Evolutionary conservation across 2,888 invertebrate genomes (phyloP), one percentile per base, ranked within the genome.

Genomic region (Busseola fusca): DNA sequence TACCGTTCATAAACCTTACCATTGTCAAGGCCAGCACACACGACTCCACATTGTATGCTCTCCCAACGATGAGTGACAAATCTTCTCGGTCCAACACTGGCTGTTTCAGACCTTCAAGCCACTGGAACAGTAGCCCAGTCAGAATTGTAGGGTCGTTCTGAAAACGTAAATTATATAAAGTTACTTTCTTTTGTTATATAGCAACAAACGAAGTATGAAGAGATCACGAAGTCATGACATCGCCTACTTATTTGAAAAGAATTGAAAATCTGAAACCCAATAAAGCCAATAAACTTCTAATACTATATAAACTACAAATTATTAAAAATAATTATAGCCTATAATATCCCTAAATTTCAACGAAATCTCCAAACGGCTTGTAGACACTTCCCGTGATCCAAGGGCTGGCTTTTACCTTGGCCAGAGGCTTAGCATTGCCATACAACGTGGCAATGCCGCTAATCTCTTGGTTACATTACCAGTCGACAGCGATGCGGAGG

Each of bases 21-120:
- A 95, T 87, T 48, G 96, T 93, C 82, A 97, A 89, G 52, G 96
- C 96, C 45, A 95, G 91, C 1, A 98, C 92, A 84, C 97, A 97
- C 4, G 95, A 91, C 71, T 96, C 96, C 0, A 97, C 96, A 78
- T 97, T 96, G 58, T 96, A 96, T 21, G 96, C 96, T 74, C 97
- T 91, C 0, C 96, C 95, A 0, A 98, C 97, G 65, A 98, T 96
- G 66, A 96, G 94, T 69, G 97, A 97, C 58, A 98, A 94, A 87
- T 97, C 97, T 66, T 97, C 97, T 37, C 96, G 93, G 78, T 96
- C 96, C 27, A 98, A 89, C 45, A 98, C 93, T 0, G 97, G 97
- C 69, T 96, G 95, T 93, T 97, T 97, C 60, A 98, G 92, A 30
- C 97, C 97, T 87, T 98, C 98, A 67, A 98, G 89, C 98, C 98